phyloP scores from a whole-genome alignment of 1,140 invertebrate genomes.

The Aphaenogaster floridana region DNA sequence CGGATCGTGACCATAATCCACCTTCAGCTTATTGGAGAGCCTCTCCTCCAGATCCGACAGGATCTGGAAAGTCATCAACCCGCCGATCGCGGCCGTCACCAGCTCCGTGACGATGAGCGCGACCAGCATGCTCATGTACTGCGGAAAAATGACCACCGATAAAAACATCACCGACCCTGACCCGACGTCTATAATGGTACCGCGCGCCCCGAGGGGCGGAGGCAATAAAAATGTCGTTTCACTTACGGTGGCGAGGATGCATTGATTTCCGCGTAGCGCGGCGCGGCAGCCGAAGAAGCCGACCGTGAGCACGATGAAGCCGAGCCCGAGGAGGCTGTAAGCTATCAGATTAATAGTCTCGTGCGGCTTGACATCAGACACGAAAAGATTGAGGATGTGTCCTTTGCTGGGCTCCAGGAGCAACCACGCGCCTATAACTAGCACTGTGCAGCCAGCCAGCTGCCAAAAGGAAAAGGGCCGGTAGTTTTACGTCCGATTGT shows the following conservation, averaged over 20 bases:
- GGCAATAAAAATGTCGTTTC: constrained; percentile 37
- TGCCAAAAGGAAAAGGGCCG: constrained; percentile 67
- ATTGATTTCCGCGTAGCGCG: constrained; percentile 86
- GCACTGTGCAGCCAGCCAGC: constrained; percentile 86
- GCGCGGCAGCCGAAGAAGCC: constrained; percentile 88
- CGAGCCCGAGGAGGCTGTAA: constrained; percentile 86
- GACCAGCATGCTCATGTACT: constrained; percentile 87
- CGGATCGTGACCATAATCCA: constrained; percentile 84
- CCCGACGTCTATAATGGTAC: neutral
- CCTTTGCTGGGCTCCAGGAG: constrained; percentile 86
- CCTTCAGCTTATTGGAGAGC: constrained; percentile 82
- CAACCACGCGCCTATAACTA: constrained; percentile 86
- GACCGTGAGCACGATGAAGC: constrained; percentile 86
- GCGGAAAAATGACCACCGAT: constrained; percentile 59
- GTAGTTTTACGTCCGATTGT: constrained; percentile 18
- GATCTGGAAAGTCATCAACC: constrained; percentile 82
- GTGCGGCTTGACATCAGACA: constrained; percentile 79
- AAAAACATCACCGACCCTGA: constrained; percentile 44
- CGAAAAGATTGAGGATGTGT: constrained; percentile 86
- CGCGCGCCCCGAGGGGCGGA: neutral
- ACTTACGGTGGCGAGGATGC: constrained; percentile 87
- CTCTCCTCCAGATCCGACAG: constrained; percentile 83
- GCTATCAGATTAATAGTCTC: constrained; percentile 86
- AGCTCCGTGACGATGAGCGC: constrained; percentile 84
- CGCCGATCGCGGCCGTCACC: constrained; percentile 78